Conservation (phyloP, 1,140 invertebrate genomes). For the Pseudomyrmex pallidus region DNA sequence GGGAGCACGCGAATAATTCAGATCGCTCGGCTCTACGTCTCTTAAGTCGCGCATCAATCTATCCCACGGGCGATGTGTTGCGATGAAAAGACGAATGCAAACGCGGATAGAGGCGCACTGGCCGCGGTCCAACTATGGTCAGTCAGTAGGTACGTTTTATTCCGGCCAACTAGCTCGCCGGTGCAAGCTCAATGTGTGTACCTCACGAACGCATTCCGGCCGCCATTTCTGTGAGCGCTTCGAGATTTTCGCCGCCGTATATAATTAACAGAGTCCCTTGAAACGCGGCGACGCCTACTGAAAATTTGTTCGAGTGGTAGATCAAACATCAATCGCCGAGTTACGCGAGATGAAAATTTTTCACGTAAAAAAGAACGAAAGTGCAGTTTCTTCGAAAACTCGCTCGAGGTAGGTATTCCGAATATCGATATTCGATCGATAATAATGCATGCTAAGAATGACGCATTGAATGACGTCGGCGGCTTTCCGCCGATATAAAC, state of each 20-base stretch:
- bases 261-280: constrained; percentile 12
- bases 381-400: background rate
- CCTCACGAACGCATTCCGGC: constrained; percentile 44
- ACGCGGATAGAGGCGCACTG: constrained; percentile 76
- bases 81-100: constrained; percentile 80
- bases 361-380: background rate
- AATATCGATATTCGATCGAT: constrained; percentile 22
- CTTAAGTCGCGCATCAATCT: constrained; percentile 79
- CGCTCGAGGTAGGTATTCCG: background rate
- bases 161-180: constrained; percentile 64
- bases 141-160: constrained; percentile 60
- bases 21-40: constrained; percentile 75
- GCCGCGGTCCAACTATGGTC: constrained; percentile 70
- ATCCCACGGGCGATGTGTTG: constrained; percentile 73
- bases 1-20: constrained; percentile 71
- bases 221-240: constrained; percentile 16
- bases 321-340: background rate
- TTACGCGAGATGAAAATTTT: background rate
- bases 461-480: background rate
- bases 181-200: constrained; percentile 30
- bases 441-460: background rate
- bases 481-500: constrained; percentile 16
- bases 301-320: background rate
- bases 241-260: constrained; percentile 20
- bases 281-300: background rate